Base-by-base conservation (phyloP, 2,888 invertebrate species). In the Diachrysia chrysitis region DNA sequence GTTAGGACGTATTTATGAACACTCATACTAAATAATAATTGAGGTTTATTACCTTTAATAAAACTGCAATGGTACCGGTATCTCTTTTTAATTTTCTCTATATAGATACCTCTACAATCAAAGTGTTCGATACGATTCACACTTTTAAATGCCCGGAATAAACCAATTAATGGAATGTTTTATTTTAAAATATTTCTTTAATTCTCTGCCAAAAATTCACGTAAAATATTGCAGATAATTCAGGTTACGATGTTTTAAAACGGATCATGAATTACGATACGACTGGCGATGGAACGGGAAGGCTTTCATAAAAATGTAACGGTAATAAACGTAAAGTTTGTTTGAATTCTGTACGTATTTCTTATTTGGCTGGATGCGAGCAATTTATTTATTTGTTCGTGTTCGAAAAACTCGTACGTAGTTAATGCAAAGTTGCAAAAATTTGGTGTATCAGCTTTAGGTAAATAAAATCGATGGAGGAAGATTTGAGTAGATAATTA, bases 11-110 rank as follows among this genome's bases (percentile, higher is more conserved):
- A 77, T 82, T 82, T 72, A 82, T 78, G 73, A 72, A 73, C 74
- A 75, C 74, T 78, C 75, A 77, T 74, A 81, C 74, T 71, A 71
- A 74, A 82, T 82, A 82, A 80, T 80, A 78, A 80, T 78, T 82
- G 76, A 80, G 83, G 78, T 78, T 82, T 82, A 82, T 82, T 82
- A 76, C 69, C 70, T 66, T 73, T 69, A 73, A 80, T 82, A 78
- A 78, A 79, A 78, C 63, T 71, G 78, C 81, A 76, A 71, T 69
- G 73, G 73, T 75, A 82, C 76, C 81, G 82, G 80, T 82, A 80
- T 76, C 63, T 70, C 64, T 71, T 79, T 77, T 78, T 70, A 63
- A 78, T 72, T 61, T 69, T 66, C 58, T 53, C 29, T 46, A n/a
- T 25, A 65, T 64, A 57, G 58, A 65, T 61, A 23, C 42, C 19